Percentiles rank a stretch among this genome's conserved stretches.
phyloP scores from a whole-genome alignment of 2,113 vertebrate species.

The Puma concolor region DNA sequence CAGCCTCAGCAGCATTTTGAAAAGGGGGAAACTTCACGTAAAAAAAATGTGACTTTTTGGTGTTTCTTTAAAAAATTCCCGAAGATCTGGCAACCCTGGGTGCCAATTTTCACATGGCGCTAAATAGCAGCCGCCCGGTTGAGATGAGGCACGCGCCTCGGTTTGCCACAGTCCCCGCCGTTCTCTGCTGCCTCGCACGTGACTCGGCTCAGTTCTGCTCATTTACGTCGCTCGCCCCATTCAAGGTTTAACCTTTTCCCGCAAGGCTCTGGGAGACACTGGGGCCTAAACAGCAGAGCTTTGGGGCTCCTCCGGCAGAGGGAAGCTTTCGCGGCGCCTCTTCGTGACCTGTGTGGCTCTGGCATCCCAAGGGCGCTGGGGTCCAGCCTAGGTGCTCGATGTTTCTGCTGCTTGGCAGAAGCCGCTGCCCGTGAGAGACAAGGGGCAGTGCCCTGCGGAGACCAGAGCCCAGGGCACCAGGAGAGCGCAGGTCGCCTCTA shows the following conservation, averaged over 20 bases:
- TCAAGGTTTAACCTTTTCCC: neutral
- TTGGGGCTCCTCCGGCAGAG: neutral
- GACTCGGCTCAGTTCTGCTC: neutral
- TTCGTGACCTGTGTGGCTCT: neutral
- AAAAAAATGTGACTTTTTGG: constrained; percentile 51
- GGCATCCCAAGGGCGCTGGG: neutral
- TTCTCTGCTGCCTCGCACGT: neutral
- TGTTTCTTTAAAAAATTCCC: constrained; percentile 34
- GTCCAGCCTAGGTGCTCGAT: neutral
- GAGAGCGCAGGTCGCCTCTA: neutral
- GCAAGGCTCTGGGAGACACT: neutral
- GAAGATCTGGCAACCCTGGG: neutral
- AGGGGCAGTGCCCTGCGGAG: too few species aligned
- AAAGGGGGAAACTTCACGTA: constrained; percentile 59
- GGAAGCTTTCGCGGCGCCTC: neutral
- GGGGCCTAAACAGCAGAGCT: neutral
- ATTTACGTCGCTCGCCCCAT: neutral
- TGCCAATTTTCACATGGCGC: neutral
- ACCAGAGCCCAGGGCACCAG: too few species aligned
- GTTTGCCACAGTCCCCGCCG: neutral
- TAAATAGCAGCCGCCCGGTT: neutral
- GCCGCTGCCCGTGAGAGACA: too few species aligned
- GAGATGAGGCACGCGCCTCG: neutral
- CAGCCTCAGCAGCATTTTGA: constrained; percentile 61
- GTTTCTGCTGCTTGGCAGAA: neutral